Evolutionary conservation across 2,888 invertebrate genomes (phyloP).

Genomic region (Syrista parreyssii): DNA sequence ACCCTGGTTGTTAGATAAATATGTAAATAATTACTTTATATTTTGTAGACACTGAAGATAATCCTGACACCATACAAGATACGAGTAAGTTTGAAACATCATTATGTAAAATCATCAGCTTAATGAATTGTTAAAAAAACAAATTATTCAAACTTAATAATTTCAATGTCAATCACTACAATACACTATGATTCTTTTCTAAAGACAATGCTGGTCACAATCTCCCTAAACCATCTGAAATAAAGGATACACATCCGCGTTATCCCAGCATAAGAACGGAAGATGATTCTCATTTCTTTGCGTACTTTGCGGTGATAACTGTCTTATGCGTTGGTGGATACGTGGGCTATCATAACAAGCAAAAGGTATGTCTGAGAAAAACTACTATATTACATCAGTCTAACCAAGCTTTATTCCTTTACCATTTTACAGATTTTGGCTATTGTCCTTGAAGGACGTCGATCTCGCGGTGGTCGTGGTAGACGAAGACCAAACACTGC

Average conservation of each 20-base stretch:
- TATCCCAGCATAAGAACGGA: slow-evolving; percentile 51
- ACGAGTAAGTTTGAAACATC: not conserved
- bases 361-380: slow-evolving; percentile 67
- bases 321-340: slow-evolving; percentile 73
- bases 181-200: not conserved
- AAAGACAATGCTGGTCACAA: not conserved
- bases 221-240: slow-evolving; percentile 5
- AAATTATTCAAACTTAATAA: not conserved
- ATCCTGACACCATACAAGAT: not conserved
- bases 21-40: not conserved
- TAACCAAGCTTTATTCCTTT: not conserved
- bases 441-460: slow-evolving; percentile 73
- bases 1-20: not conserved
- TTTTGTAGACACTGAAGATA: slow-evolving; percentile 27
- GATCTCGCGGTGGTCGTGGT: slow-evolving; percentile 61
- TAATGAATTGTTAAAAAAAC: not conserved
- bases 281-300: slow-evolving; percentile 76
- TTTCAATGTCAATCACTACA: not conserved
- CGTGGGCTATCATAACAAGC: slow-evolving; percentile 74
- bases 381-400: not conserved
- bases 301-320: slow-evolving; percentile 74
- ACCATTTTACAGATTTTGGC: slow-evolving; percentile 70
- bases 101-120: not conserved
- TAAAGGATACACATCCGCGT: slow-evolving; percentile 15
- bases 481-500: slow-evolving; percentile 72